Evolutionary conservation across 2,888 invertebrate species (phyloP), one percentile per base, ranked within the genome.

Genomic region (Brenthis daphne): DNA sequence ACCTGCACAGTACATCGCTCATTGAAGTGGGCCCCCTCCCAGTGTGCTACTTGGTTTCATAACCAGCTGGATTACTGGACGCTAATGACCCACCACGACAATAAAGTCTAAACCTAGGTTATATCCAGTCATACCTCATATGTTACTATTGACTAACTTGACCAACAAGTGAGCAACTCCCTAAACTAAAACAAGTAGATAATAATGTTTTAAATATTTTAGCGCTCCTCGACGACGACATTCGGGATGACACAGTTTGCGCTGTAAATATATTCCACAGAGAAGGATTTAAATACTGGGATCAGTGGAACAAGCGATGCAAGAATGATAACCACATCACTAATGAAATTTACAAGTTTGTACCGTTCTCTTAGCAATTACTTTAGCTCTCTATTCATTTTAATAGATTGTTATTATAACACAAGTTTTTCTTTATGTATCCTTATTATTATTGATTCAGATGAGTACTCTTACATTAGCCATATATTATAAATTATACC

Each of bases 251-350:
- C 71, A 86, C 90, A 0, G 81, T 77, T 0, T 93, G 93, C 64
- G 93, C 93, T 0, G 76, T 80, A 3, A 78, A 78, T 53, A 93
- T 93, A 64, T 89, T 88, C 73, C 77, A 88, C 16, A 73, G 75
- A 16, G 85, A 92, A 73, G 93, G 92, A 1, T 92, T 93, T 78
- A 84, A 92, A 71, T 90, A 86, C 72, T 93, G 93, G 93, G 73
- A 84, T 0, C 80, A 82, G 8, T 93, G 92, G 92, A 80, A 77
- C 0, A 80, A 78, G 2, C 77, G 90, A n/a, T 93, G 93, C 78
- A 90, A 90, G 73, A 88, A 89, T 16, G 83, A 90, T 64, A 80
- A 85, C n/a, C 82, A 85, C 50, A 87, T 89, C 20, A 87, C 88
- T 0, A 83, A 78, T 6, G 92, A 93, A 75, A 90, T 92, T 76